Evolutionary conservation across 1,140 invertebrate genomes (phyloP).

Genomic region (Diachasmimorpha longicaudata): DNA sequence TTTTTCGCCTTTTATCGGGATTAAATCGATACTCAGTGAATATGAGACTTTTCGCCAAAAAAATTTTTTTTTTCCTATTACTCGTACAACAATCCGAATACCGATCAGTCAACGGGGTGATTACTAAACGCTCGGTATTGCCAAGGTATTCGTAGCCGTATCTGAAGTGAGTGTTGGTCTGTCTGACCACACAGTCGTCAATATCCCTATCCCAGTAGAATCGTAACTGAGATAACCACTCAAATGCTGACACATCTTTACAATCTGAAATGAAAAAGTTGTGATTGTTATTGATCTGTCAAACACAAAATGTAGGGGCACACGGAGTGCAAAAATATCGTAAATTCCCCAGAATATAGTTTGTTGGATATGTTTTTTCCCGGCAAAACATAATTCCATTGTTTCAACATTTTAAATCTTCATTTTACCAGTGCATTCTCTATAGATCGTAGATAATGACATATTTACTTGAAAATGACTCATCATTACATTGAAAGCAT

Average conservation of each 20-base stretch:
- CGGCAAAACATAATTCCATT: too few relatives aligned
- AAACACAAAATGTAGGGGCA: too few relatives aligned
- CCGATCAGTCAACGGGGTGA: conserved; percentile 87
- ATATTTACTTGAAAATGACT: too few relatives aligned
- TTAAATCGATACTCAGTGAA: conserved; percentile 49
- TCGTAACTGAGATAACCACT: conserved; percentile 88
- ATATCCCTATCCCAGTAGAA: conserved; percentile 91
- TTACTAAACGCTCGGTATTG: conserved; percentile 86
- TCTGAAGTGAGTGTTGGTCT: conserved; percentile 76
- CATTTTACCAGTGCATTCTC: too few relatives aligned
- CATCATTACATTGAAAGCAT: too few relatives aligned
- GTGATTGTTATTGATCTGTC: too few relatives aligned
- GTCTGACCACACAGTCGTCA: conserved; percentile 73
- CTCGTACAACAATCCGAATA: conserved; percentile 43
- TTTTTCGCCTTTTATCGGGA: conserved; percentile 46
- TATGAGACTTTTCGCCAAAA: conserved; percentile 26
- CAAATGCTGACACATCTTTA: conserved; percentile 38
- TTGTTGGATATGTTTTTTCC: too few relatives aligned
- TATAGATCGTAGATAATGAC: too few relatives aligned
- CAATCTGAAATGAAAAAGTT: conserved; percentile 10
- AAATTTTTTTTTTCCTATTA: neutral
- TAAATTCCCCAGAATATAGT: too few relatives aligned
- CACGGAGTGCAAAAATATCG: too few relatives aligned
- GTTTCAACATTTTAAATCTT: too few relatives aligned
- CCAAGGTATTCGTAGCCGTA: conserved; percentile 95